Evolutionary conservation across 2,888 invertebrate species (phyloP).

Genomic region (Periphyllus acericola): DNA sequence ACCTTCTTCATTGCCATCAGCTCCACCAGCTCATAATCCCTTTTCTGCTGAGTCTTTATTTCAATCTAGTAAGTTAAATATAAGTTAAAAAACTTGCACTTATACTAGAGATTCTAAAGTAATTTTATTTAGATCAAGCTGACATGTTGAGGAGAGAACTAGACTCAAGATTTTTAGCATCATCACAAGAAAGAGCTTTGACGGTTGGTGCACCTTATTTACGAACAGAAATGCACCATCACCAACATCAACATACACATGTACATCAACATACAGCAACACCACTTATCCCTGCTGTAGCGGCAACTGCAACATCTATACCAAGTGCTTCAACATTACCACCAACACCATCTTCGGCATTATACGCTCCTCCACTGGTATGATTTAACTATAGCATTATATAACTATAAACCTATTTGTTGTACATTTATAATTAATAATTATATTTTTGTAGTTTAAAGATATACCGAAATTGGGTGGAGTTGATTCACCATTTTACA

Average conservation of each 20-base stretch:
- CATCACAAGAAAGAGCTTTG: slow-evolving; percentile 75
- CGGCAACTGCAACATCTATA: slow-evolving; percentile 64
- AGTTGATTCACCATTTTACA: slow-evolving; percentile 82
- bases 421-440: slow-evolving; percentile 63
- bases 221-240: slow-evolving; percentile 90
- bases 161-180: slow-evolving; percentile 89
- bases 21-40: slow-evolving; percentile 77
- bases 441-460: slow-evolving; percentile 73
- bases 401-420: slow-evolving; percentile 21
- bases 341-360: slow-evolving; percentile 68
- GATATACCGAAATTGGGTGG: slow-evolving; percentile 87
- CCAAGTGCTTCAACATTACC: slow-evolving; percentile 52
- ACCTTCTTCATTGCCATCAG: slow-evolving; percentile 56
- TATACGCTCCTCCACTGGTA: slow-evolving; percentile 76
- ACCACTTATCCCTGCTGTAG: slow-evolving; percentile 70
- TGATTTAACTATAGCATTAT: slow-evolving; percentile 66
- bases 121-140: slow-evolving; percentile 73
- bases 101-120: background rate
- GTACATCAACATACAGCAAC: slow-evolving; percentile 87
- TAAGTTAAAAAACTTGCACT: background rate
- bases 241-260: slow-evolving; percentile 81
- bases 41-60: slow-evolving; percentile 89
- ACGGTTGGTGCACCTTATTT: slow-evolving; percentile 71
- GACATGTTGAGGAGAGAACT: slow-evolving; percentile 89
- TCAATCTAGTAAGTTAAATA: slow-evolving; percentile 78